Base-by-base conservation (phyloP, 1,140 invertebrate species). In the Uloborus diversus region DNA sequence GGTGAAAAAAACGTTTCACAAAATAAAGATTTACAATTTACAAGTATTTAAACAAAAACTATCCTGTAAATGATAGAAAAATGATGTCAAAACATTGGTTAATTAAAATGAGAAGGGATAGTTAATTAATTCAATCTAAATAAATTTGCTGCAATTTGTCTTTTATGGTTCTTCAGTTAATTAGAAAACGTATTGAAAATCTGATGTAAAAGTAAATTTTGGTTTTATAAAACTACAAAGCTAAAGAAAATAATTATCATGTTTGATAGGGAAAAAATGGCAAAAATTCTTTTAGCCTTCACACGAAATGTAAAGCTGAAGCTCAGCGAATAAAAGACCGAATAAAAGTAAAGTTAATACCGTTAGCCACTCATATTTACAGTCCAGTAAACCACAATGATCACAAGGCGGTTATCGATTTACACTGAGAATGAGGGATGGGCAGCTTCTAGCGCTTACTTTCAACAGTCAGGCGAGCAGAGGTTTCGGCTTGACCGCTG, bases 401-500 rank as follows among this genome's bases (percentile, higher is more conserved):
- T 53, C 49, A 53, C 23, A 53, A 20, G n/a, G n/a, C 4, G 20
- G n/a, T 53, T 20, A 9, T 20, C 49, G 23, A 51, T 20, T 5
- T 0, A n/a, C n/a, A n/a, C n/a, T 37, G 25, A 59, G 57, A 56
- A 32, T 42, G 57, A 64, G 33, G n/a, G 65, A 53, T 25, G 49
- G 14, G 17, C 35, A 73, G 47, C 49, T 33, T 27, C 49, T 92
- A 95, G 89, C 93, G 92, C 95, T 96, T 96, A 97, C 96, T 96
- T 96, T 96, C 95, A 88, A 97, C 95, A 89, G 93, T 94, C 89
- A 99, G 92, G 88, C 93, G 94, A 83, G 95, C 94, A 83, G 93
- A 95, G 57, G 94, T 93, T 90, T 96, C 94, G 84, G 94, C 94
- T 88, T 94, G 94, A 86, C 96, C 96, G 84, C 93, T 93, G 76